These are phyloP conservation scores for Drosophila kikkawai DNA, from an alignment of 1,140 invertebrate species.

Conservation along the genomic window DNA sequence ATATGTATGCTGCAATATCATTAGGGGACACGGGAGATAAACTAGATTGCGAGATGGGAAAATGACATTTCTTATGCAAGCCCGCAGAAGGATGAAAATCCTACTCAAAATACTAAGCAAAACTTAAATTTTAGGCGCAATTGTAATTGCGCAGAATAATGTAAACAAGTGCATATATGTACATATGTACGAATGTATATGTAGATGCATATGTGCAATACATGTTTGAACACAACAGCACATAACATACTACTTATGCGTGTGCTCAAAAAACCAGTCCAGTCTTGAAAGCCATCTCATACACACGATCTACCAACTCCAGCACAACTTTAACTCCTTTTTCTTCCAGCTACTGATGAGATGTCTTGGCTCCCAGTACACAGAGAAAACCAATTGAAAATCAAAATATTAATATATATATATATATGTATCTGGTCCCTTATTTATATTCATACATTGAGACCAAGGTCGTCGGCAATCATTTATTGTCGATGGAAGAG, in stretches of 20 bases:
- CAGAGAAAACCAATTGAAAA: background rate
- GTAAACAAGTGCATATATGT: background rate
- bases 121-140: background rate
- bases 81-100: background rate
- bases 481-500: background rate
- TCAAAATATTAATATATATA: background rate
- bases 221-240: background rate
- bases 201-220: background rate
- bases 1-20: constrained; percentile 37
- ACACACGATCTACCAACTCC: constrained; percentile 32
- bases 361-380: constrained; percentile 17
- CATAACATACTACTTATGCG: constrained; percentile 18
- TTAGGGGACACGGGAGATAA: background rate
- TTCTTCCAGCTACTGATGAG: constrained; percentile 29
- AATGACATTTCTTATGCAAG: constrained; percentile 1
- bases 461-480: background rate
- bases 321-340: constrained; percentile 12
- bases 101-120: constrained; percentile 1
- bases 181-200: background rate
- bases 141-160: constrained; percentile 3
- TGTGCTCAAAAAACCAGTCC: constrained; percentile 43
- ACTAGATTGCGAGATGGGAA: constrained; percentile 1
- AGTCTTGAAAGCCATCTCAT: constrained; percentile 34
- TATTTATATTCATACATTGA: background rate
- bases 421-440: background rate